phyloP scores from a whole-genome alignment of 1,140 invertebrate genomes.

The Drosophila serrata region DNA sequence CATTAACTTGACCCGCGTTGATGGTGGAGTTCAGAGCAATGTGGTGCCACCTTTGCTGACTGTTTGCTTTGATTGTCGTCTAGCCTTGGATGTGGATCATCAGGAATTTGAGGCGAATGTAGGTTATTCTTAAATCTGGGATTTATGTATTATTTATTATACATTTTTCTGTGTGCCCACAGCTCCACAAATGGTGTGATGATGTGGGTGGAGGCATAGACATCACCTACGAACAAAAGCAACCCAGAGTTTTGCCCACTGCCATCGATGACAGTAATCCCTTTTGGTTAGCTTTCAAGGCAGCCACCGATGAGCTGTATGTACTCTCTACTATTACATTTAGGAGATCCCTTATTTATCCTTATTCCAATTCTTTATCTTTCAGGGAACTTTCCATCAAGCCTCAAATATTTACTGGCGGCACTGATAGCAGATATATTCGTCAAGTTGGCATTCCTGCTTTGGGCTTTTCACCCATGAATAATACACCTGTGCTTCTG shows the following conservation, averaged over 20 bases:
- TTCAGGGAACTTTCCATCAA: conserved; percentile 87
- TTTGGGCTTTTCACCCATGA: conserved; percentile 93
- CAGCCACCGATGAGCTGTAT: conserved; percentile 87
- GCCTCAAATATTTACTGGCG: conserved; percentile 91
- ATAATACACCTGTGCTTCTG: conserved; percentile 89
- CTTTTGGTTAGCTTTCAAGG: conserved; percentile 93
- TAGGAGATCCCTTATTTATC: accelerated
- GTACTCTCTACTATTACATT: conserved; percentile 32
- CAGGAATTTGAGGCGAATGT: conserved; percentile 91
- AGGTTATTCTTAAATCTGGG: neutral
- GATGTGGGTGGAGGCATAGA: conserved; percentile 93
- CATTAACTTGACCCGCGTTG: conserved; percentile 94
- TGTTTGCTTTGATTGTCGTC: conserved; percentile 92
- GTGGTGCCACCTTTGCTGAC: conserved; percentile 93
- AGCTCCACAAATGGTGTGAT: conserved; percentile 90
- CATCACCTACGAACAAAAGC: conserved; percentile 91
- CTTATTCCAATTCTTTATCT: neutral
- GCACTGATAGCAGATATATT: conserved; percentile 91
- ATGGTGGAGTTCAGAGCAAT: conserved; percentile 96
- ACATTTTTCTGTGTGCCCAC: neutral
- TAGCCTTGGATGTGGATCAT: conserved; percentile 90
- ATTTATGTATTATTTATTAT: neutral
- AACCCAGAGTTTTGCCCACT: conserved; percentile 88
- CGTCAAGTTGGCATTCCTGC: conserved; percentile 89
- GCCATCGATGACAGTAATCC: conserved; percentile 89